A percentile compares a stretch with the other conserved stretches of the same genome.
phyloP scores from a whole-genome alignment of 2,113 vertebrate species.

The Nematolebias whitei region DNA sequence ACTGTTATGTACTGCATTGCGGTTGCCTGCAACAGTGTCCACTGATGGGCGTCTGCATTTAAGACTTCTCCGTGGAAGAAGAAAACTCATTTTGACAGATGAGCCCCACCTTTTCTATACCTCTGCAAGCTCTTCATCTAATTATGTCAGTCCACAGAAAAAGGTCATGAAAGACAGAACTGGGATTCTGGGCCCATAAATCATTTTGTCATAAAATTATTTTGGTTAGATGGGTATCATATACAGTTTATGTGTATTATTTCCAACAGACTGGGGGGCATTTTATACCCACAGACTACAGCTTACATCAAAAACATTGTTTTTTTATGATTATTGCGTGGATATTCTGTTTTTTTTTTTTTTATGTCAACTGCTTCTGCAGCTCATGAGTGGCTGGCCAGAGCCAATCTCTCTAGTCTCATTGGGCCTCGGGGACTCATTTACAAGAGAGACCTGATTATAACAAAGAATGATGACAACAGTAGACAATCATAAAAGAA shows the following conservation, averaged over 20 bases:
- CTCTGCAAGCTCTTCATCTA: conserved; percentile 42
- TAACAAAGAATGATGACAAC: too few species aligned
- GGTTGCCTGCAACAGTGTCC: background rate
- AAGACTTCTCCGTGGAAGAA: background rate
- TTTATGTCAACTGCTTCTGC: too few species aligned
- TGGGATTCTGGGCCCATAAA: conserved; percentile 50
- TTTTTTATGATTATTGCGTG: too few species aligned
- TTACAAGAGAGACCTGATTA: too few species aligned
- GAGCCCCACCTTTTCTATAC: conserved; percentile 26
- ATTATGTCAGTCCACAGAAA: conserved; percentile 61
- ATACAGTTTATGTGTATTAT: conserved; percentile 5
- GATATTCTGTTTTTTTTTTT: too few species aligned
- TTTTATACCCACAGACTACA: background rate
- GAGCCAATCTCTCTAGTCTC: too few species aligned
- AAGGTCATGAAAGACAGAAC: conserved; percentile 57
- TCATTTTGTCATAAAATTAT: conserved; percentile 31
- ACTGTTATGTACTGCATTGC: background rate
- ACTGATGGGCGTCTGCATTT: background rate
- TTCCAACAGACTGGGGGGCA: background rate
- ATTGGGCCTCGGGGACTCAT: too few species aligned
- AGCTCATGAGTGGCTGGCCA: too few species aligned
- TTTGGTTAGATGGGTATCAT: background rate
- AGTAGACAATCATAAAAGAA: too few species aligned
- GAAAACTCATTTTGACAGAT: conserved; percentile 28
- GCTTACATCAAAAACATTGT: background rate